Percentiles rank a stretch among this genome's conserved stretches.
These are phyloP conservation scores for Sclerodermus sp. DNA, from an alignment of 2,888 invertebrate species.

Conservation along the genomic window DNA sequence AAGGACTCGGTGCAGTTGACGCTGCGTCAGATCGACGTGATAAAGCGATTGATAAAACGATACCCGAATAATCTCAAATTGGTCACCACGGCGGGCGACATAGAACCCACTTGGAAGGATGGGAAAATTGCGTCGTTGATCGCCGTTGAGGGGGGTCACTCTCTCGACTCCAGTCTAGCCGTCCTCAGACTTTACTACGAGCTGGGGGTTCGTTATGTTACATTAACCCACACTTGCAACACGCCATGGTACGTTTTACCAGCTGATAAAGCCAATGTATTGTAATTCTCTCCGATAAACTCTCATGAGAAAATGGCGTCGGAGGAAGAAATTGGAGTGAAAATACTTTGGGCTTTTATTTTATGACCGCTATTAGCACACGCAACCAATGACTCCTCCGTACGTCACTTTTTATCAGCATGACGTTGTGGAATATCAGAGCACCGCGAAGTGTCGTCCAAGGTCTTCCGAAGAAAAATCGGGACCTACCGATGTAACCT, in stretches of 20 bases:
- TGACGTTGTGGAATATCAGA: no score
- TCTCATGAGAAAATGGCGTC: no score
- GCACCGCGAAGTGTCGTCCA: no score
- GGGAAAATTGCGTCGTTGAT: slow-evolving; percentile 65
- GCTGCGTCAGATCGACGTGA: slow-evolving; percentile 66
- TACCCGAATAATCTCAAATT: slow-evolving; percentile 55
- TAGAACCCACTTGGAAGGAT: slow-evolving; percentile 38
- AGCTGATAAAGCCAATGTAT: no score
- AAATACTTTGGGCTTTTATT: no score
- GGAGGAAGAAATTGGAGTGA: no score
- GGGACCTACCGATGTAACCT: no score
- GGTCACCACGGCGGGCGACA: slow-evolving; percentile 53
- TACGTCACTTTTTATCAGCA: no score
- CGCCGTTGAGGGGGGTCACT: slow-evolving; percentile 66
- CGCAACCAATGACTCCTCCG: no score
- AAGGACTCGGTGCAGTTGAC: slow-evolving; percentile 63
- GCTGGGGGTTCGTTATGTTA: slow-evolving; percentile 65
- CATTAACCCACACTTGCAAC: slow-evolving; percentile 66
- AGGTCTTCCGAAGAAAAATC: no score
- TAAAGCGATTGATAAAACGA: slow-evolving; percentile 60
- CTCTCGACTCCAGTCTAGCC: slow-evolving; percentile 63
- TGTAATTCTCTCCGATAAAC: no score
- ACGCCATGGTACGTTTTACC: slow-evolving; percentile 64
- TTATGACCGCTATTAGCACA: no score
- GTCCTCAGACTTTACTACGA: slow-evolving; percentile 63